Conservation (phyloP, 2,797 vertebrate genomes). For the Gymnocypris eckloni region DNA sequence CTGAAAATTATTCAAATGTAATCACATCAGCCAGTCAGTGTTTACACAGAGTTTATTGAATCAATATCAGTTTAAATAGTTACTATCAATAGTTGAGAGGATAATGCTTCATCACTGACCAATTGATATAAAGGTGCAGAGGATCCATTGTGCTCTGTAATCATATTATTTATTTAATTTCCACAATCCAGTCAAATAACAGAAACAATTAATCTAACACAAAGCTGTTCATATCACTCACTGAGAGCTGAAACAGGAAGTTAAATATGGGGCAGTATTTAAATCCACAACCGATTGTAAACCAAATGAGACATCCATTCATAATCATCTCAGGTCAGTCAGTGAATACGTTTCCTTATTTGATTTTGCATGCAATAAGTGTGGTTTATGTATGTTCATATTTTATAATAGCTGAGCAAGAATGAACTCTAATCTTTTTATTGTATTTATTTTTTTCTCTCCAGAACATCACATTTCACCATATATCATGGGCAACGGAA, state of each 20-base stretch:
- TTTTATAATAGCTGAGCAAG: not conserved
- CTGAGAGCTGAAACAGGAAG: not conserved
- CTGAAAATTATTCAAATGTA: too few species aligned
- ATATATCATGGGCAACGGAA: slow-evolving; percentile 21
- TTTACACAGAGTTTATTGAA: too few species aligned
- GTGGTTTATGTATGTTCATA: not conserved
- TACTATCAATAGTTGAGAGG: not conserved
- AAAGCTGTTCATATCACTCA: not conserved
- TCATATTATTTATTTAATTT: slow-evolving; percentile 9
- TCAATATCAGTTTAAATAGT: not conserved
- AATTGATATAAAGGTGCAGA: not conserved
- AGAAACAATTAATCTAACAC: not conserved
- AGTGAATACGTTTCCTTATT: not conserved
- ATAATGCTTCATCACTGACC: not conserved
- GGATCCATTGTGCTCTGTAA: slow-evolving; percentile 6
- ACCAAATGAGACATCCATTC: not conserved
- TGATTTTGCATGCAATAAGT: too few species aligned
- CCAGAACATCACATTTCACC: not conserved
- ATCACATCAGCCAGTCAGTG: not conserved
- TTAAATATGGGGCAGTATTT: not conserved
- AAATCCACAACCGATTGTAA: not conserved
- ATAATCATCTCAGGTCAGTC: slow-evolving; percentile 2
- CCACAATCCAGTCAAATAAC: not conserved
- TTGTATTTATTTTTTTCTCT: too few species aligned
- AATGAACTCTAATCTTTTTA: not conserved